These are phyloP conservation scores for Heliconius ismenius DNA, from an alignment of 2,888 invertebrate genomes.

Conservation along the genomic window DNA sequence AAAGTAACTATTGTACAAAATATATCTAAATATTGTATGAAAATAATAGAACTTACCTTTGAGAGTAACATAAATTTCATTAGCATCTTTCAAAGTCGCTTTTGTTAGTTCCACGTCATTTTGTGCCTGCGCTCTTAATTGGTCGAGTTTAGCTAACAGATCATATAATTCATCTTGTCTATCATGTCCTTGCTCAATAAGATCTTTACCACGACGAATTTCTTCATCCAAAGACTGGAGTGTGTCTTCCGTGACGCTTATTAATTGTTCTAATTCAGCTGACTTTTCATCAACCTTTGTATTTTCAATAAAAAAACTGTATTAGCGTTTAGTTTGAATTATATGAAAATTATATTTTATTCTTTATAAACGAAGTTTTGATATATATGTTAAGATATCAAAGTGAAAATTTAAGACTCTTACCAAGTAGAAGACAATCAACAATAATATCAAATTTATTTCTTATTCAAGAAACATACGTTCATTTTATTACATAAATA, in stretches of 20 bases:
- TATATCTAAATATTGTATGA: neutral
- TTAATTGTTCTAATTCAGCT: slow-evolving; percentile 73
- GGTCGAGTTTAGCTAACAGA: slow-evolving; percentile 89
- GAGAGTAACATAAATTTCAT: slow-evolving; percentile 88
- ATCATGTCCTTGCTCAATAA: slow-evolving; percentile 83
- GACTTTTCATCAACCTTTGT: slow-evolving; percentile 80
- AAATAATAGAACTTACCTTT: slow-evolving; percentile 72
- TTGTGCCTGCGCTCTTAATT: slow-evolving; percentile 87
- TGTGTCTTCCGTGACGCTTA: slow-evolving; percentile 80
- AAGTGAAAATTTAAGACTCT: neutral
- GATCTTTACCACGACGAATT: slow-evolving; percentile 83
- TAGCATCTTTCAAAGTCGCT: slow-evolving; percentile 74
- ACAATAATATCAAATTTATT: neutral
- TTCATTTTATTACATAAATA: neutral
- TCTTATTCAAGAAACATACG: neutral
- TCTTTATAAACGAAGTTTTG: too few species aligned
- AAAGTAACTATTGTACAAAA: too few species aligned
- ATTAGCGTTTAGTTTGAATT: neutral
- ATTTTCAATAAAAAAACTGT: neutral
- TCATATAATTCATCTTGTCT: slow-evolving; percentile 89
- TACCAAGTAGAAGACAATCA: neutral
- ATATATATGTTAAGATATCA: too few species aligned
- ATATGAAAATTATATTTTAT: neutral
- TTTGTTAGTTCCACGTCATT: slow-evolving; percentile 93
- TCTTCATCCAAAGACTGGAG: slow-evolving; percentile 85